phyloP scores from a whole-genome alignment of 2,888 invertebrate genomes.

The Agrotis segetum region DNA sequence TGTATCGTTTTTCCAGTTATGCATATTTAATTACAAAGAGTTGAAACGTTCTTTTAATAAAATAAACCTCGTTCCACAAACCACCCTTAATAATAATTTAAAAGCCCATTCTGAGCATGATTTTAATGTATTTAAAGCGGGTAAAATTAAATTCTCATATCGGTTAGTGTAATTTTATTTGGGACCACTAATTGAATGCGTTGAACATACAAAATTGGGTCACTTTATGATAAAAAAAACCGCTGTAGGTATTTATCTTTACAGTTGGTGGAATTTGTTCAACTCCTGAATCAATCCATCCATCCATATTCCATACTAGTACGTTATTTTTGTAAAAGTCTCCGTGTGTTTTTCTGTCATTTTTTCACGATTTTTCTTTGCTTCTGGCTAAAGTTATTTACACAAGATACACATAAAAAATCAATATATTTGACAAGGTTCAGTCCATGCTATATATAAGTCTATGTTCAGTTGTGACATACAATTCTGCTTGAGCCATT shows the following conservation, averaged over 20 bases:
- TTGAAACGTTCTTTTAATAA: neutral
- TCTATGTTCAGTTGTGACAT: too few relatives aligned
- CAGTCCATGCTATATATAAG: too few relatives aligned
- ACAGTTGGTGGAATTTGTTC: neutral
- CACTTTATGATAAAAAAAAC: slow-evolving; percentile 9
- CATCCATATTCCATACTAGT: neutral
- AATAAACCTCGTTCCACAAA: slow-evolving; percentile 9
- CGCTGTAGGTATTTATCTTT: neutral
- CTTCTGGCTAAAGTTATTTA: neutral
- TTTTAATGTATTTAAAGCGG: slow-evolving; percentile 11
- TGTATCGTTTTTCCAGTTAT: neutral
- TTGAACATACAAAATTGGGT: slow-evolving; percentile 5
- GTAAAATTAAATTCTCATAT: slow-evolving; percentile 7
- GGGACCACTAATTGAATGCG: slow-evolving; percentile 5
- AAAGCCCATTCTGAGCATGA: slow-evolving; percentile 1
- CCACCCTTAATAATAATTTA: neutral
- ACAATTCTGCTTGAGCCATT: too few relatives aligned
- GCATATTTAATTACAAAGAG: neutral
- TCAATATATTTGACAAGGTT: too few relatives aligned
- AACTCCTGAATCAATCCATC: neutral
- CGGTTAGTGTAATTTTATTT: slow-evolving; percentile 14
- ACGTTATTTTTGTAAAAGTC: neutral
- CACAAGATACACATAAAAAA: too few relatives aligned
- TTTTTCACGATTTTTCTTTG: too few relatives aligned
- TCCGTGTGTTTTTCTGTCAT: neutral